Conservation (phyloP, 2,113 vertebrate genomes). For the Crotalus helleri region DNA sequence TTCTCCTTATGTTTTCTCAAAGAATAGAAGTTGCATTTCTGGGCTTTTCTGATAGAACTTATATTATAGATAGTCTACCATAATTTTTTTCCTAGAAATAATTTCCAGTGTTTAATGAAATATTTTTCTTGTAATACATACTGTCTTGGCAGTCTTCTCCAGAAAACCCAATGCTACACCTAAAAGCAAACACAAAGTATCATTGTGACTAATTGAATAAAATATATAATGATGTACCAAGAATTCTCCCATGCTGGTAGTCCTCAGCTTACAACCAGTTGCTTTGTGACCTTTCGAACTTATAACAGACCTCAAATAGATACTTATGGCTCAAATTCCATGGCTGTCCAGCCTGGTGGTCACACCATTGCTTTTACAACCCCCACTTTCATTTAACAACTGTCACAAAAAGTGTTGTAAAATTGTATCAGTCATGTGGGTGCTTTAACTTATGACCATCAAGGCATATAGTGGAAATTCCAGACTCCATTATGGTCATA, state of each 20-base stretch:
- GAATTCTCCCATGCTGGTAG: background rate
- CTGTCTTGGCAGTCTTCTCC: slow-evolving; percentile 59
- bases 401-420: background rate
- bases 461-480: background rate
- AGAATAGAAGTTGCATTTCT: background rate
- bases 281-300: background rate
- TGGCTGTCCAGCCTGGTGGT: background rate
- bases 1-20: background rate
- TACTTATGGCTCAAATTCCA: background rate
- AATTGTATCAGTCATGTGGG: background rate
- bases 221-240: background rate
- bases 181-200: slow-evolving; percentile 30
- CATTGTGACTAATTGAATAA: background rate
- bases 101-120: slow-evolving; percentile 29
- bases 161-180: slow-evolving; percentile 66
- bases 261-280: background rate
- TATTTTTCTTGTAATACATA: slow-evolving; percentile 59
- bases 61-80: background rate
- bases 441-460: background rate
- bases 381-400: background rate
- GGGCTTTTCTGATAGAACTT: background rate
- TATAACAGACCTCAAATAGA: background rate
- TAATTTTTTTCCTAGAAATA: background rate
- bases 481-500: background rate
- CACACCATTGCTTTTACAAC: background rate